phyloP scores from a whole-genome alignment of 2,797 vertebrate species.

The Myotis findleyi region DNA sequence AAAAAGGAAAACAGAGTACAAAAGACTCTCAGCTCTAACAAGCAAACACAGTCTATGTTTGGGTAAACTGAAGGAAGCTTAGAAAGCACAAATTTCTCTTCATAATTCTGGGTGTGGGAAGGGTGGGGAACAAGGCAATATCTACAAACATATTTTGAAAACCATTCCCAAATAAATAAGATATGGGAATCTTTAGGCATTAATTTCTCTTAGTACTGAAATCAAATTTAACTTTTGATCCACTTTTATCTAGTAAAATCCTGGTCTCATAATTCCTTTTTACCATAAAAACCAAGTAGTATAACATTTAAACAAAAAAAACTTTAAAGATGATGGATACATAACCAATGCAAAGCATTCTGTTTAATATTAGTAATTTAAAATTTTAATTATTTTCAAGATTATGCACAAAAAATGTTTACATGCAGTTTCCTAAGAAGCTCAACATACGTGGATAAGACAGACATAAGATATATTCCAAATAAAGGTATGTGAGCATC shows the following conservation, averaged over 20 bases:
- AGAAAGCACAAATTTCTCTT: constrained; percentile 37
- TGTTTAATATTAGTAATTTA: constrained; percentile 38
- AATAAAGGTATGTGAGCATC: background rate
- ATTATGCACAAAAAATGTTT: constrained; percentile 53
- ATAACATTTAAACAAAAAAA: constrained; percentile 51
- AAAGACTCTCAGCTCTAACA: constrained; percentile 60
- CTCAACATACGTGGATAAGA: constrained; percentile 22
- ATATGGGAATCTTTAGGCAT: constrained; percentile 39
- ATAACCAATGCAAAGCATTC: constrained; percentile 25
- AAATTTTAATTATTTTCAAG: constrained; percentile 50
- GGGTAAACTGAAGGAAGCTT: constrained; percentile 40
- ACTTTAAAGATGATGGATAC: background rate
- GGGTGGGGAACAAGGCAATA: background rate
- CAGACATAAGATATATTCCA: background rate
- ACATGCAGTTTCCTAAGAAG: constrained; percentile 51
- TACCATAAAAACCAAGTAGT: constrained; percentile 51
- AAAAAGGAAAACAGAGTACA: constrained; percentile 66
- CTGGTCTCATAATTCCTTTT: constrained; percentile 31
- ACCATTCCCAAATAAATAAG: constrained; percentile 42
- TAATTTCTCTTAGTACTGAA: constrained; percentile 24
- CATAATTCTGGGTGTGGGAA: background rate
- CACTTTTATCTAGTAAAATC: constrained; percentile 50
- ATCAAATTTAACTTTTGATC: constrained; percentile 54
- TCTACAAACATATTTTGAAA: constrained; percentile 35
- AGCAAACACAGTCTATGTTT: background rate